Evolutionary conservation across 2,888 invertebrate species (phyloP).

Genomic region (Eupithecia exiguata): DNA sequence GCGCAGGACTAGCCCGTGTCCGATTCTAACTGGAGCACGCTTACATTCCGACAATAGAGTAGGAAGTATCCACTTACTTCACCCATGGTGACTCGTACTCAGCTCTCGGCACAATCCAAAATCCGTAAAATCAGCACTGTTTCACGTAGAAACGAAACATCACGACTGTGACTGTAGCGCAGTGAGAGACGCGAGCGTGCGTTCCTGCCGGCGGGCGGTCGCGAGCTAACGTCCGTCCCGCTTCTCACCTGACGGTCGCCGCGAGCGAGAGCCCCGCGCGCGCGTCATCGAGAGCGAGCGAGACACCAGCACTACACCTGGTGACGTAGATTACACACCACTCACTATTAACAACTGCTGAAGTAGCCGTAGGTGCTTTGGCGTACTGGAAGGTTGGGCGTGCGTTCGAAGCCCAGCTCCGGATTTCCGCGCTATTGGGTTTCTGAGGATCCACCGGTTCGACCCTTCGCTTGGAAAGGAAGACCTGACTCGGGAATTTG

Average conservation of each 20-base stretch:
- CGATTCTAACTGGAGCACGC: conserved; percentile 64
- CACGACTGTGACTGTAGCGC: conserved; percentile 57
- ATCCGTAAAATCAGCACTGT: conserved; percentile 49
- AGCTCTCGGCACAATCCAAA: conserved; percentile 44
- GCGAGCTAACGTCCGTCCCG: conserved; percentile 74
- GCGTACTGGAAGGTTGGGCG: conserved; percentile 10
- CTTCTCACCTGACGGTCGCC: conserved; percentile 61
- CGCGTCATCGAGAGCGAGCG: conserved; percentile 65
- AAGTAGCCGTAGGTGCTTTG: not conserved
- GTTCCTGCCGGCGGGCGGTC: conserved; percentile 63
- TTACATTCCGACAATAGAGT: conserved; percentile 53
- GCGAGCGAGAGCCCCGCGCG: conserved; percentile 58
- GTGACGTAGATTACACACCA: conserved; percentile 32
- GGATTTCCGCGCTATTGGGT: conserved; percentile 76
- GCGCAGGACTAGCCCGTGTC: conserved; percentile 60
- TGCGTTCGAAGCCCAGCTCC: conserved; percentile 61
- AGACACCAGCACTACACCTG: conserved; percentile 71
- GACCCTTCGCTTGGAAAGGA: conserved; percentile 58
- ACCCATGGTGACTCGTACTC: conserved; percentile 65
- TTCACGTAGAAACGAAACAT: conserved; percentile 71
- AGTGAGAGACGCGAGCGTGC: conserved; percentile 65
- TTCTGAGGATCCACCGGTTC: conserved; percentile 55
- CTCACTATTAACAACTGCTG: conserved; percentile 42
- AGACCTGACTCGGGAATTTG: conserved; percentile 32
- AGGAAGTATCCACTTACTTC: conserved; percentile 73